A percentile compares a stretch with the other conserved stretches of the same genome.
Evolutionary conservation across 2,888 invertebrate species (phyloP).

Genomic region (Lepetodrilus schrolli): DNA sequence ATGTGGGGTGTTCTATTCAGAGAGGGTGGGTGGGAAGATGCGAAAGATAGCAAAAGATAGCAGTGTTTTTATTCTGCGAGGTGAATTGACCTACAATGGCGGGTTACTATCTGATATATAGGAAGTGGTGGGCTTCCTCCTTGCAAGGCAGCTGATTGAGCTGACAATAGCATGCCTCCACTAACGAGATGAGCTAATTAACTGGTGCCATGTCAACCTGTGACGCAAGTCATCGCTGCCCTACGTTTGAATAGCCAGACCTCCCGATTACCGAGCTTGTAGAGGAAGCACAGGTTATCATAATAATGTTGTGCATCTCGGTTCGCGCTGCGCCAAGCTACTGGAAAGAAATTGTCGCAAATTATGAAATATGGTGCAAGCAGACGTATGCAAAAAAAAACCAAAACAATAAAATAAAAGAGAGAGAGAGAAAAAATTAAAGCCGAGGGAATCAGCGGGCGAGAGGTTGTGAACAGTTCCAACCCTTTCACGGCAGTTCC

Average conservation of each 20-base stretch:
- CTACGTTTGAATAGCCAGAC: slow-evolving; percentile 6
- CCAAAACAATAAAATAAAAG: not conserved
- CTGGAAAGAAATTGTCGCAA: slow-evolving; percentile 37
- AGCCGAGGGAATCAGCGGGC: no score
- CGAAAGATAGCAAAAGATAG: no score
- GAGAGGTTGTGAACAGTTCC: not conserved
- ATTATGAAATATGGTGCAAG: slow-evolving; percentile 36
- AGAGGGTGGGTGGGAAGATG: not conserved
- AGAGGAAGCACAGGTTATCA: slow-evolving; percentile 26
- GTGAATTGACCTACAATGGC: no score
- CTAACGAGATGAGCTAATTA: slow-evolving; percentile 28
- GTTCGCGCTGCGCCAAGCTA: slow-evolving; percentile 17
- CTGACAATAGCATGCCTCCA: slow-evolving; percentile 16
- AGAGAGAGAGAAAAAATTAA: no score
- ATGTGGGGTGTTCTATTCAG: not conserved
- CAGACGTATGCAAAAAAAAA: slow-evolving; percentile 1
- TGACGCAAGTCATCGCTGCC: slow-evolving; percentile 13
- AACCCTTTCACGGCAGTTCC: not conserved
- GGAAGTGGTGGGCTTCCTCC: not conserved
- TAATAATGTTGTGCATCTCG: slow-evolving; percentile 4
- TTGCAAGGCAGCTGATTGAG: slow-evolving; percentile 1
- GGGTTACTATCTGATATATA: not conserved
- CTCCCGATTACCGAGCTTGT: slow-evolving; percentile 4
- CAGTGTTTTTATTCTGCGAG: no score
- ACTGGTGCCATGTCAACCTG: slow-evolving; percentile 19